phyloP scores from a whole-genome alignment of 2,113 vertebrate genomes.

The Brienomyrus brachyistius region DNA sequence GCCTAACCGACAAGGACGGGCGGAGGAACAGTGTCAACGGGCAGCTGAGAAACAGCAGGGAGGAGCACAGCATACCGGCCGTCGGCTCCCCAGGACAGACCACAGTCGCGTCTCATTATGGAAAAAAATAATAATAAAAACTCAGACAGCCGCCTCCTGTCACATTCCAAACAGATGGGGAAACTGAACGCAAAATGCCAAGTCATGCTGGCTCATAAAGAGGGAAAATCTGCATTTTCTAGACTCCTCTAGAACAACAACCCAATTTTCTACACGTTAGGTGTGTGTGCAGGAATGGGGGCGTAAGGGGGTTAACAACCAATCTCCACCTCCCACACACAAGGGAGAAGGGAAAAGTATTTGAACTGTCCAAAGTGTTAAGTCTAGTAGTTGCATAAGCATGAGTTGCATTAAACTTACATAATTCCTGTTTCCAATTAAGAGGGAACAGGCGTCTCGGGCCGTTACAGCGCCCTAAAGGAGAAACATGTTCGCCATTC shows the following conservation, averaged over 20 bases:
- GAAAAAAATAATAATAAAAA: background rate
- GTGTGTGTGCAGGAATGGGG: background rate
- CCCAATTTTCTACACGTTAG: background rate
- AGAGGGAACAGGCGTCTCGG: background rate
- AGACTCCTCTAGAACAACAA: background rate
- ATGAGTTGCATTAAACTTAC: slow-evolving; percentile 26
- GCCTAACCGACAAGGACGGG: background rate
- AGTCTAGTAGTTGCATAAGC: slow-evolving; percentile 50
- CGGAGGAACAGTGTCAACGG: background rate
- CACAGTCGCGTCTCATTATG: background rate
- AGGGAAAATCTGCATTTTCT: background rate
- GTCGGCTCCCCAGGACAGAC: background rate
- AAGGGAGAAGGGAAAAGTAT: background rate
- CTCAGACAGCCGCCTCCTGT: background rate
- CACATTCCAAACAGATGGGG: background rate
- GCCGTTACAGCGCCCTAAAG: background rate
- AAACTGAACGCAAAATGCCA: background rate
- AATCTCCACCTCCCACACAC: background rate
- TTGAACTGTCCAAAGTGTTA: slow-evolving; percentile 36
- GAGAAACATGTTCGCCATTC: background rate
- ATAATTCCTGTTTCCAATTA: slow-evolving; percentile 23
- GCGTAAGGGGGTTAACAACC: background rate
- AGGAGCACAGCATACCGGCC: background rate
- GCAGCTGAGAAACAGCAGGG: background rate
- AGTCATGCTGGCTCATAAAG: background rate